Evolutionary conservation across 2,113 vertebrate species (phyloP).

Genomic region (Silurus asotus): DNA sequence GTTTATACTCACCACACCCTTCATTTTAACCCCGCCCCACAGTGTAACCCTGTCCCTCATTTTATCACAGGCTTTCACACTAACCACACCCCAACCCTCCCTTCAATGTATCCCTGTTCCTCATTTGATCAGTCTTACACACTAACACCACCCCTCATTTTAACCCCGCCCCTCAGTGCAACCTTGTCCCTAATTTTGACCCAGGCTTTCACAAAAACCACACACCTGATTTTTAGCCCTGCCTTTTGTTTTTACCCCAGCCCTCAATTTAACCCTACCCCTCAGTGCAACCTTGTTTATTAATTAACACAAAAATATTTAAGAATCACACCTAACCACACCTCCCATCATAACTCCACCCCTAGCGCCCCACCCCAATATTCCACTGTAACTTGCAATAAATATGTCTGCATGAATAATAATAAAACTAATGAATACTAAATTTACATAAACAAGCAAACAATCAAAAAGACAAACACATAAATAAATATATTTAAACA

Average conservation of each 20-base stretch:
- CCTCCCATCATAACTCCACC: background rate
- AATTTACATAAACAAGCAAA: background rate
- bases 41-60: background rate
- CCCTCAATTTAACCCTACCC: background rate
- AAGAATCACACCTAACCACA: background rate
- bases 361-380: background rate
- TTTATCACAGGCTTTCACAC: background rate
- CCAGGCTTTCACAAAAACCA: too few relatives aligned
- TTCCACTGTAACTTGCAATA: background rate
- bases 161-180: too few relatives aligned
- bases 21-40: background rate
- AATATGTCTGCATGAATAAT: background rate
- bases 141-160: too few relatives aligned
- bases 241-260: too few relatives aligned
- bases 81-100: background rate
- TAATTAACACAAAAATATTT: background rate
- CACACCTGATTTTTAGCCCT: background rate
- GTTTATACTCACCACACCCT: background rate
- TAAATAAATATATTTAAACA: background rate
- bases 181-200: too few relatives aligned
- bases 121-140: too few relatives aligned
- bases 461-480: background rate
- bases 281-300: background rate
- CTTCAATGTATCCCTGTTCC: too few relatives aligned
- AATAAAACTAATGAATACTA: background rate